Evolutionary conservation across 2,888 invertebrate species (phyloP).

Genomic region (Notodonta dromedarius): DNA sequence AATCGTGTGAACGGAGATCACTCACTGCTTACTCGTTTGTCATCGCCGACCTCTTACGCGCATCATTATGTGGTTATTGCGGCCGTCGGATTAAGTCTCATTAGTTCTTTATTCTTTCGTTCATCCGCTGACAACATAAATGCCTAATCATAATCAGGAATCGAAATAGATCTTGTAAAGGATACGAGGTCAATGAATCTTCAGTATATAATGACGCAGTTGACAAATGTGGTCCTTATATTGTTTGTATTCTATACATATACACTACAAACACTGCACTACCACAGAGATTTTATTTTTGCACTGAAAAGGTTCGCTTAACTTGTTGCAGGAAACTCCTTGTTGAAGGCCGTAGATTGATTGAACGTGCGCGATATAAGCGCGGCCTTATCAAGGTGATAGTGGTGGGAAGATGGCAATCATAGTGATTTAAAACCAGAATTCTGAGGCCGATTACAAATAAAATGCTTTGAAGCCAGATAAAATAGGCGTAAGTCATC

Average conservation of each 20-base stretch:
- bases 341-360: neutral
- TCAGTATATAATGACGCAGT: too few species aligned
- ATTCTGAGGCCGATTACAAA: neutral
- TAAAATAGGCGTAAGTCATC: too few species aligned
- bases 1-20: constrained; percentile 15
- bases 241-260: too few species aligned
- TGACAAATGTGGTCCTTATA: too few species aligned
- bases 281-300: too few species aligned
- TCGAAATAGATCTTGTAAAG: neutral
- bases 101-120: constrained; percentile 28
- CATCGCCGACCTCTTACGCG: constrained; percentile 18
- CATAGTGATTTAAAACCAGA: neutral
- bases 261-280: too few species aligned
- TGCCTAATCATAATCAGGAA: neutral
- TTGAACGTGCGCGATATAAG: constrained; percentile 5
- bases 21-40: constrained; percentile 20
- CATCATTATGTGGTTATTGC: constrained; percentile 31
- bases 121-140: constrained; percentile 9
- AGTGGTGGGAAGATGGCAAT: neutral
- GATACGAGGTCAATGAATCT: too few species aligned
- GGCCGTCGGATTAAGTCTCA: constrained; percentile 29
- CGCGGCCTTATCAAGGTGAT: constrained; percentile 2
- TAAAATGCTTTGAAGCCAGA: neutral
- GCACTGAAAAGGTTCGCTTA: neutral
- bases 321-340: neutral